These are phyloP conservation scores for Lasioglossum vierecki DNA, from an alignment of 2,888 invertebrate genomes.

Conservation along the genomic window DNA sequence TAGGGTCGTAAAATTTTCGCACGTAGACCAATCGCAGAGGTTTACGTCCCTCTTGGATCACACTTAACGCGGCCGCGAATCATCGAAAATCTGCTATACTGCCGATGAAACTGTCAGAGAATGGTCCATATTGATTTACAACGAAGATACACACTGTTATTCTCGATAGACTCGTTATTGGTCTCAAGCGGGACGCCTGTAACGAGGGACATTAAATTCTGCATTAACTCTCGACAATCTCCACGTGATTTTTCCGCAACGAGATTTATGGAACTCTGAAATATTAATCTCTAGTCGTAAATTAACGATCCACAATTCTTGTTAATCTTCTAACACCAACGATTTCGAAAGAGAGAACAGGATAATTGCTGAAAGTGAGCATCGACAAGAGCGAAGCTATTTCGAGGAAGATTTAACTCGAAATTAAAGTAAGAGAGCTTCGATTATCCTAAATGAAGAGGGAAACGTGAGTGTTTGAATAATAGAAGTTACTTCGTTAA, in stretches of 20 bases:
- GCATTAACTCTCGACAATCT: background rate
- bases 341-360: background rate
- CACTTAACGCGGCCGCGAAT: background rate
- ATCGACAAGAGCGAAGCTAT: too few relatives aligned
- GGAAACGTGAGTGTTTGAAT: too few relatives aligned
- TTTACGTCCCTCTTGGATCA: background rate
- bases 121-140: background rate
- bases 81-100: background rate
- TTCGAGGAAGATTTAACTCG: too few relatives aligned
- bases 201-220: background rate
- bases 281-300: background rate
- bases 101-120: background rate
- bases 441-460: too few relatives aligned
- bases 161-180: background rate
- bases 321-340: background rate
- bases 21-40: background rate
- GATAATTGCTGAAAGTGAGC: background rate
- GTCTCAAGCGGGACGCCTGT: background rate
- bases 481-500: too few relatives aligned
- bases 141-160: background rate
- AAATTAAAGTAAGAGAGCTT: too few relatives aligned
- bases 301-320: background rate
- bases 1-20: background rate
- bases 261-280: background rate
- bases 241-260: background rate